A percentile compares a stretch with the other conserved stretches of the same genome.
Evolutionary conservation across 2,888 invertebrate species (phyloP).

Genomic region (Melangyna quadrimaculata): DNA sequence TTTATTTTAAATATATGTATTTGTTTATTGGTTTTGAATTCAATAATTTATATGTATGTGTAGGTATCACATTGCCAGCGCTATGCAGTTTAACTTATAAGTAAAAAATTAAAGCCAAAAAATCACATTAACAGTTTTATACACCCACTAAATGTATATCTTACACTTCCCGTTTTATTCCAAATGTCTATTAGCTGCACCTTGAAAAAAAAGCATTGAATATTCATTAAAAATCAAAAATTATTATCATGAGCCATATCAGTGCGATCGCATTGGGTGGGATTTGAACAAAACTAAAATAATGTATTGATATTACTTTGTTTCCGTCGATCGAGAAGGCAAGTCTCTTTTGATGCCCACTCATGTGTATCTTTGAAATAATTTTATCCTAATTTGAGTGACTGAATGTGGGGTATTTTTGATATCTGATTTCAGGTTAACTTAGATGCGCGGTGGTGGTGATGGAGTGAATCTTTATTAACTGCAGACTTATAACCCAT

Average conservation of each 20-base stretch:
- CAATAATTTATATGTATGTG: too few relatives aligned
- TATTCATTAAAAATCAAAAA: constrained; percentile 1
- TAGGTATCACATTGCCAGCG: too few relatives aligned
- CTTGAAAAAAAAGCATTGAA: background rate
- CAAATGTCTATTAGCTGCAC: background rate
- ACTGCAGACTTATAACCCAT: background rate
- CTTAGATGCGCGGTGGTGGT: background rate
- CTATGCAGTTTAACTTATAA: too few relatives aligned
- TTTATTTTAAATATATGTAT: too few relatives aligned
- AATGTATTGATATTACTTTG: background rate
- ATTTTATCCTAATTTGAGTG: background rate
- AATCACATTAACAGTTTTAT: background rate
- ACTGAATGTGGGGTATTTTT: background rate
- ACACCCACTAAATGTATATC: background rate
- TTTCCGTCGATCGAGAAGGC: background rate
- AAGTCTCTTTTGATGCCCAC: constrained; percentile 29
- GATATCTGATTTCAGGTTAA: background rate
- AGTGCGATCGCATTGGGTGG: constrained; percentile 2
- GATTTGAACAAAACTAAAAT: background rate
- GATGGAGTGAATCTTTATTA: background rate
- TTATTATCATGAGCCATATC: constrained; percentile 19
- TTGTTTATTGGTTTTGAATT: too few relatives aligned
- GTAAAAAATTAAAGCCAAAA: background rate
- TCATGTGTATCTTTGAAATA: constrained; percentile 42
- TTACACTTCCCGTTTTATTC: background rate